phyloP scores from a whole-genome alignment of 2,797 vertebrate species.

The Ptychadena robeensis region DNA sequence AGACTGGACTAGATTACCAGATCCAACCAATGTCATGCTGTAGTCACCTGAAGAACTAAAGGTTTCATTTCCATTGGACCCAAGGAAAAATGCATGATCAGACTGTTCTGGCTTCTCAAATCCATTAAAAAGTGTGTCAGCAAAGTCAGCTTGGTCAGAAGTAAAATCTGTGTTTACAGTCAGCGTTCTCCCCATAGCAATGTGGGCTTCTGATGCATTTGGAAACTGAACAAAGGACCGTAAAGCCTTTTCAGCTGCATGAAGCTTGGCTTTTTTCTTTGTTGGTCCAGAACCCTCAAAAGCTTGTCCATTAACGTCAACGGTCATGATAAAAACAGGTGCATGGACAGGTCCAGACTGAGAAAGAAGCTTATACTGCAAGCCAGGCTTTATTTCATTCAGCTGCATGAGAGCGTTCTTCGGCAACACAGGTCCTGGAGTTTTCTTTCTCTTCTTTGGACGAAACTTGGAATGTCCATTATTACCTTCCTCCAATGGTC shows the following conservation, averaged over 20 bases:
- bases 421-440: conserved; percentile 89
- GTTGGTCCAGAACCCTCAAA: conserved; percentile 96
- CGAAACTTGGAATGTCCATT: conserved; percentile 93
- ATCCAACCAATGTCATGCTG: conserved; percentile 75
- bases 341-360: conserved; percentile 96
- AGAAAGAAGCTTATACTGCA: conserved; percentile 93
- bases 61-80: conserved; percentile 88
- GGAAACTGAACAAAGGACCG: conserved; percentile 97
- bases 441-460: conserved; percentile 94
- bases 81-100: conserved; percentile 85
- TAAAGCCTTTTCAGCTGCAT: conserved; percentile 92
- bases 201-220: conserved; percentile 93
- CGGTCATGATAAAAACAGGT: conserved; percentile 94
- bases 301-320: conserved; percentile 94
- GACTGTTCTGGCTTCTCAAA: conserved; percentile 88
- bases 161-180: conserved; percentile 94
- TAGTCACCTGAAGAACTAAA: conserved; percentile 86
- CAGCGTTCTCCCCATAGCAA: conserved; percentile 94
- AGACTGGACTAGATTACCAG: conserved; percentile 81
- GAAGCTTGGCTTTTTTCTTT: conserved; percentile 96
- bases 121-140: conserved; percentile 94
- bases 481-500: conserved; percentile 93
- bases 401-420: conserved; percentile 98
- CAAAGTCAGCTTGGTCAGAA: conserved; percentile 95
- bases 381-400: conserved; percentile 94